Evolutionary conservation across 2,888 invertebrate genomes (phyloP), one percentile per base, ranked within the genome.

Genomic region (Chloroclysta siterata): DNA sequence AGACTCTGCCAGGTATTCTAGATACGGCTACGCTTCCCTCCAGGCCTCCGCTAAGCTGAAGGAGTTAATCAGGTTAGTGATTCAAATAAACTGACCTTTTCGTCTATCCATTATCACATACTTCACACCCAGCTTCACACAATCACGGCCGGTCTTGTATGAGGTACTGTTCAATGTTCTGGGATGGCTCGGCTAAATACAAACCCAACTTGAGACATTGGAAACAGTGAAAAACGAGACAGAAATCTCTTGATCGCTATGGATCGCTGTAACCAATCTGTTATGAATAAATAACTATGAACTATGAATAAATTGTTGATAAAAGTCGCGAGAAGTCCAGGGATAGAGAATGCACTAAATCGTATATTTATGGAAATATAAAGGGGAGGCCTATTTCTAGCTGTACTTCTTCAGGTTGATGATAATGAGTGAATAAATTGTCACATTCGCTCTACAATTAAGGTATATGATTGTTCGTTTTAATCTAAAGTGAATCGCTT

Each of bases 1-100:
- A 51, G 94, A 94, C 77, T 94, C 95, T 0, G 92, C 93, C 55
- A 88, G 93, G 48, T 93, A 94, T 70, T 94, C 96, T 15, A 90
- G 93, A 70, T 95, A 94, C 72, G 96, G 96, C 0, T 96, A 95
- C 77, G 96, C 96, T 0, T 93, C 95, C 0, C 88, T 96, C 0
- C 95, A 96, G 78, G 95, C 96, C 0, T 94, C 95, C 4, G 85
- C 93, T 28, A 94, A 93, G 75, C 89, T 96, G 42, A 93, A 89
- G 72, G 90, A 92, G 46, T 75, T 93, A 1, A 85, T 79, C 77
- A 94, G 94, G 96, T 96, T 76, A 94, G 94, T 87, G 65, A 0
- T 33, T 44, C 15, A 6, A 11, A 7, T 47, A 13, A 17, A 13
- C n/a, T 22, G n/a, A 5, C 22, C 22, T 3, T 22, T 22, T 48